Base-by-base conservation (phyloP, 2,113 vertebrate genomes). In the Phyllostomus discolor region DNA sequence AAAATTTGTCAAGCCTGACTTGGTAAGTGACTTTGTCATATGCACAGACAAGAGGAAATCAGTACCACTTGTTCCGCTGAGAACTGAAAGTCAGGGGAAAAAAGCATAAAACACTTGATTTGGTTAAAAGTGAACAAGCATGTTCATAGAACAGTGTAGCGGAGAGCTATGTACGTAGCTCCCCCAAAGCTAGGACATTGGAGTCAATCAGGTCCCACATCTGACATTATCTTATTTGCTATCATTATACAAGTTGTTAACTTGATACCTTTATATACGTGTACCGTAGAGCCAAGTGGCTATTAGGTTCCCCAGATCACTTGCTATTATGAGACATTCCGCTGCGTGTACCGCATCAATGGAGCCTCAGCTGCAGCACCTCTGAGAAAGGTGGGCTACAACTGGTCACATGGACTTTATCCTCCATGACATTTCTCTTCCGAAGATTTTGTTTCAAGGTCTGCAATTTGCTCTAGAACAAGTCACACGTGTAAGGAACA, bases 181-280 rank as follows among this genome's bases (percentile, higher is more conserved):
- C 48, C 33, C 28, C 28, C 31, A 59, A 69, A 38, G 38, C 2
- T 15, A 84, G 50, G 70, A 66, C 66, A n/a, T 4, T 31, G 9
- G 62, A 86, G 26, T 62, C 48, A 92, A 76, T 76, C 64, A 24
- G 48, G 72, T 93, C 41, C n/a, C 78, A 88, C 33, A 66, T 66
- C 67, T 28, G 50, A 35, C 10, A 31, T 79, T 79, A 41, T 33
- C 76, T 79, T 41, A 82, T 85, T 89, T 94, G 41, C 84, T 46
- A 22, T 91, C 90, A 92, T 92, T 90, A n/a, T 48, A 20, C 46
- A 94, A 91, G 35, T 79, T 67, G 57, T 89, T 97, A 90, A 92
- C 92, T 94, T 78, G 80, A 92, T 94, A 43, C 31, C 12, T 59
- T 92, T 48, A 15, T 82, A 38, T 73, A 86, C 70, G 52, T 90